Evolutionary conservation across 2,888 invertebrate genomes (phyloP).

Genomic region (Pyrocoelia pectoralis): DNA sequence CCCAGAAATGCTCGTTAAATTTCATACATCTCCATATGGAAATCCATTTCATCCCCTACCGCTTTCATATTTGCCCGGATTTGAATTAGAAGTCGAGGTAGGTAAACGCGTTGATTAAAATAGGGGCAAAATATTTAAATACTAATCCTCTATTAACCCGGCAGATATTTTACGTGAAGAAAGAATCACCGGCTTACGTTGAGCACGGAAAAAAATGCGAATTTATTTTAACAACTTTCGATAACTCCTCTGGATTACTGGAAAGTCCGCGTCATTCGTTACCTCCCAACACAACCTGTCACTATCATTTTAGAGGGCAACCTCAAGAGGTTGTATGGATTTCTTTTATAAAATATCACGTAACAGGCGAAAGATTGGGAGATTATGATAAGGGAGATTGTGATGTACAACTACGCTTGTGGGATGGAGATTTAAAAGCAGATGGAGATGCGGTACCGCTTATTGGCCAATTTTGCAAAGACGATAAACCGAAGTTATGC

Average conservation of each 20-base stretch:
- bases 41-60: conserved; percentile 84
- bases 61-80: conserved; percentile 79
- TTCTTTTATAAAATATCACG: conserved; percentile 84
- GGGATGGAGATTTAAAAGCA: conserved; percentile 72
- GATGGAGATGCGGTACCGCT: conserved; percentile 58
- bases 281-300: conserved; percentile 83
- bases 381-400: conserved; percentile 76
- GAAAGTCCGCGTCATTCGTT: conserved; percentile 80
- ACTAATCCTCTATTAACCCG: background rate
- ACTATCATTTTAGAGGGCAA: conserved; percentile 79
- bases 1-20: conserved; percentile 79
- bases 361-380: conserved; percentile 67
- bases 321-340: conserved; percentile 83
- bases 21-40: conserved; percentile 82
- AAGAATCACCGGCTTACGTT: conserved; percentile 78
- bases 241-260: conserved; percentile 75
- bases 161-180: conserved; percentile 77
- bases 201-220: conserved; percentile 78
- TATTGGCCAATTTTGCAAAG: conserved; percentile 79
- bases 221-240: conserved; percentile 78
- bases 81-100: conserved; percentile 84
- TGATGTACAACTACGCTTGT: conserved; percentile 76
- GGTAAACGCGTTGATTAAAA: no score
- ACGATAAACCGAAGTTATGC: conserved; percentile 77
- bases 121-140: no score